phyloP scores from a whole-genome alignment of 2,797 vertebrate genomes.

The Microchirus variegatus region DNA sequence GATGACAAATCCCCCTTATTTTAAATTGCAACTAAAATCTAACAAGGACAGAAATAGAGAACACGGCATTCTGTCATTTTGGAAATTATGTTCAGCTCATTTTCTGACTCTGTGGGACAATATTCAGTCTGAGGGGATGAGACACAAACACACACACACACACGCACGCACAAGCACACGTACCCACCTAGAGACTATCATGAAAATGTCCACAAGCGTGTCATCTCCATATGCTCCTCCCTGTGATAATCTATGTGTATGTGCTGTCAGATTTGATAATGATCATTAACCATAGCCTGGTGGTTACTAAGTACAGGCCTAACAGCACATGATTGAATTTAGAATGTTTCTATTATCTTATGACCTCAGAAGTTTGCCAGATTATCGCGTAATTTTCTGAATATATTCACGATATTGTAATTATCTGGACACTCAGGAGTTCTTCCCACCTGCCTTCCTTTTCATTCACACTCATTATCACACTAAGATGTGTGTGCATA shows the following conservation, averaged over 20 bases:
- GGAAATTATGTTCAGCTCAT: slow-evolving; percentile 39
- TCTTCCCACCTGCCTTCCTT: slow-evolving; percentile 27
- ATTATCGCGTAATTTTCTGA: slow-evolving; percentile 59
- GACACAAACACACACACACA: not conserved
- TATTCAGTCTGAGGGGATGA: not conserved
- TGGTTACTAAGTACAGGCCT: slow-evolving; percentile 41
- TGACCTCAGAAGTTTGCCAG: slow-evolving; percentile 55
- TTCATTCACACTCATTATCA: slow-evolving; percentile 5
- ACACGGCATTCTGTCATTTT: slow-evolving; percentile 39
- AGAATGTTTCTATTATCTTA: slow-evolving; percentile 52
- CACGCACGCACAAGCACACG: not conserved
- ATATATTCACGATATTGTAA: slow-evolving; percentile 49
- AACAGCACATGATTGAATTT: slow-evolving; percentile 49
- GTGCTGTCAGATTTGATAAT: slow-evolving; percentile 33
- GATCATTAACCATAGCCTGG: slow-evolving; percentile 40
- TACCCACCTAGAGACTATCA: slow-evolving; percentile 2
- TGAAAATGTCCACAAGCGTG: slow-evolving; percentile 35
- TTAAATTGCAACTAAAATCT: slow-evolving; percentile 53
- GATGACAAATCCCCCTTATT: slow-evolving; percentile 46
- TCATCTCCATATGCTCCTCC: slow-evolving; percentile 42
- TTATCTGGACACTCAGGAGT: slow-evolving; percentile 42
- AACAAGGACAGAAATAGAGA: slow-evolving; percentile 42
- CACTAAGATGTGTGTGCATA: too few species aligned
- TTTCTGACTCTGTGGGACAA: slow-evolving; percentile 51
- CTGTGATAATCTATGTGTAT: slow-evolving; percentile 10